These are phyloP conservation scores for Brassicogethes aeneus DNA, from an alignment of 2,888 invertebrate species.

Conservation along the genomic window DNA sequence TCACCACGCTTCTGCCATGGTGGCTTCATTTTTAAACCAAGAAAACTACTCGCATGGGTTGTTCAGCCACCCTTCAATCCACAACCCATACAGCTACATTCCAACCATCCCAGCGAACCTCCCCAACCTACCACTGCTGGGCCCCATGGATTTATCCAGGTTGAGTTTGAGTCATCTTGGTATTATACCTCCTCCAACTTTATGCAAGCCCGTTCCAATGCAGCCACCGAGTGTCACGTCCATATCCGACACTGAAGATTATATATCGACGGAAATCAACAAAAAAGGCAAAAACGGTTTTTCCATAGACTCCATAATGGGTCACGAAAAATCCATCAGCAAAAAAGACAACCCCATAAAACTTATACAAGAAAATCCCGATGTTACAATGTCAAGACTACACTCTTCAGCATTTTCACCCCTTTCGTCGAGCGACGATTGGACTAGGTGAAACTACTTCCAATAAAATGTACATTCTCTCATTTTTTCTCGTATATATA, in stretches of 20 bases:
- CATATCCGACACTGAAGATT: conserved; percentile 33
- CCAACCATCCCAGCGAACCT: conserved; percentile 46
- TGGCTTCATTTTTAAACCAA: conserved; percentile 51
- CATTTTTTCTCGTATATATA: conserved; percentile 17
- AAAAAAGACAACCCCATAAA: conserved; percentile 25
- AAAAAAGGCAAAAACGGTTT: conserved; percentile 52
- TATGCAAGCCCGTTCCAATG: conserved; percentile 40
- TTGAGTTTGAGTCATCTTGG: conserved; percentile 43
- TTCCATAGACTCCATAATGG: conserved; percentile 55
- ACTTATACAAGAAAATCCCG: conserved; percentile 24
- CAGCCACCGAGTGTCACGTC: conserved; percentile 31
- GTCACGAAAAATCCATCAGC: conserved; percentile 29
- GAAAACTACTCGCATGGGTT: conserved; percentile 41
- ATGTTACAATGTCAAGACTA: conserved; percentile 31
- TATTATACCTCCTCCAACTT: conserved; percentile 41
- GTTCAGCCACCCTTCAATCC: conserved; percentile 40
- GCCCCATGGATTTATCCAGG: conserved; percentile 54
- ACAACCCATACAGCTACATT: conserved; percentile 44
- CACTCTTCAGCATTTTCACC: conserved; percentile 62
- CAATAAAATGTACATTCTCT: neutral
- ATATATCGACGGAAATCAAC: conserved; percentile 27
- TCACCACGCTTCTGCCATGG: conserved; percentile 55
- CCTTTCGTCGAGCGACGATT: conserved; percentile 50
- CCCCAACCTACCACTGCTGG: conserved; percentile 47
- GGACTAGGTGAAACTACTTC: conserved; percentile 54